Evolutionary conservation across 2,797 vertebrate genomes (phyloP).

Genomic region (Hoplostethus atlanticus): DNA sequence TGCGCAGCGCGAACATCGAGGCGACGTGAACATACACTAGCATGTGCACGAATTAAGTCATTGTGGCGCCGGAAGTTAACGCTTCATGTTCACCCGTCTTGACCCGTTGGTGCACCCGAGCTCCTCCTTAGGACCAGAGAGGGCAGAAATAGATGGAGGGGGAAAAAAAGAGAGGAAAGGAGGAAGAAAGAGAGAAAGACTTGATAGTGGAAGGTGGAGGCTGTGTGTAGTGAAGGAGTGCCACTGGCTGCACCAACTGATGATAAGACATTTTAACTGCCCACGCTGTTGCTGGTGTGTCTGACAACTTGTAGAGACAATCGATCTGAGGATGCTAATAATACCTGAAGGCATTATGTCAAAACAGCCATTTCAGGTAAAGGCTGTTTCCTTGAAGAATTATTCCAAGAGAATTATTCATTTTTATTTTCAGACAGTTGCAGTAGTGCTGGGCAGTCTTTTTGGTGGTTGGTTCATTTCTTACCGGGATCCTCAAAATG

Average conservation of each 20-base stretch:
- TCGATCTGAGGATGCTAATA: conserved; percentile 42
- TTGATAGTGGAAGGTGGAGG: neutral
- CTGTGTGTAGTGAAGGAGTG: neutral
- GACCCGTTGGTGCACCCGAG: neutral
- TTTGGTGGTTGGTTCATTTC: too few species aligned
- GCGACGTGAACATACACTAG: neutral
- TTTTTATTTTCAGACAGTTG: conserved; percentile 3
- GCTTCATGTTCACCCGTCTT: neutral
- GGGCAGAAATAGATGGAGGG: neutral
- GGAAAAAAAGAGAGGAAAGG: conserved; percentile 4
- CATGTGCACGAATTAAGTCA: neutral
- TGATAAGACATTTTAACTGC: conserved; percentile 49
- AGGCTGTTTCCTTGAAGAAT: neutral
- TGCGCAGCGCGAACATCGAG: conserved; percentile 3
- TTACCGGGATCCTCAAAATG: too few species aligned
- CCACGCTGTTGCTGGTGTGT: conserved; percentile 38
- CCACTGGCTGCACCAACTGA: conserved; percentile 19
- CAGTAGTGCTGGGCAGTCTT: too few species aligned
- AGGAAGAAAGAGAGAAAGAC: neutral
- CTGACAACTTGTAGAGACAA: conserved; percentile 30
- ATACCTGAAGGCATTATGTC: conserved; percentile 42
- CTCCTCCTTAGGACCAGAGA: conserved; percentile 7
- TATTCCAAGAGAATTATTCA: conserved; percentile 12
- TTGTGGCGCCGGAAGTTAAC: neutral
- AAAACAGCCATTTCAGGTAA: conserved; percentile 3